Base-by-base conservation (phyloP, 2,797 vertebrate species). In the Channallabes apus region DNA sequence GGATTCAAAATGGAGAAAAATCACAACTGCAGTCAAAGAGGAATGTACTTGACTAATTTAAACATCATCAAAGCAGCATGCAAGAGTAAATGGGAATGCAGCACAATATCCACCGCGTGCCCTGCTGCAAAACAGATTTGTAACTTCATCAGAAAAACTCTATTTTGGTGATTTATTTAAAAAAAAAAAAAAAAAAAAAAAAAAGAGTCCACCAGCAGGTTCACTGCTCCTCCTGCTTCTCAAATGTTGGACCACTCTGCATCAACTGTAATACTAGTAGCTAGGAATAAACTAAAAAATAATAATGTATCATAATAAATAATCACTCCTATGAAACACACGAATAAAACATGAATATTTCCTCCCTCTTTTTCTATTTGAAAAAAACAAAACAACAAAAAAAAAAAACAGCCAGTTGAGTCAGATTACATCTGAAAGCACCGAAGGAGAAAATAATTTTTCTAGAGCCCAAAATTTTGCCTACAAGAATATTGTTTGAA, bases 31-130 rank as follows among this genome's bases (percentile, higher is more conserved):
- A 88, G 89, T 65, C 65, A 88, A 85, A 82, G 67, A 87, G 69
- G 88, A 85, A 88, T 83, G 41, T 87, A 72, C 61, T 83, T 81
- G 85, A 88, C 80, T 87, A 89, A 90, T 46, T 69, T 51, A 59
- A 72, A 58, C 51, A 76, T 65, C 59, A 84, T 75, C 71, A 32
- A 59, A 80, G 73, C 38, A 51, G 82, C 51, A 17, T 71, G 78
- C 64, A n/a, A 51, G 54, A 77, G 59, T 67, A 38, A 68, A 78
- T 84, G 51, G 35, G 9, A 73, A 84, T 24, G 11, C 68, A 86
- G 84, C 88, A 87, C 15, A 82, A 81, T 75, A 15, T 89, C 84
- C 83, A 69, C 88, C 80, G 84, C 84, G 56, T 35, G 89, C 38
- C 88, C 79, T 67, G 69, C 22, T 32, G 69, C 51, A 72, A 58